These are phyloP conservation scores for Nephrotoma guestfalica DNA, from an alignment of 2,888 invertebrate genomes.

Conservation along the genomic window DNA sequence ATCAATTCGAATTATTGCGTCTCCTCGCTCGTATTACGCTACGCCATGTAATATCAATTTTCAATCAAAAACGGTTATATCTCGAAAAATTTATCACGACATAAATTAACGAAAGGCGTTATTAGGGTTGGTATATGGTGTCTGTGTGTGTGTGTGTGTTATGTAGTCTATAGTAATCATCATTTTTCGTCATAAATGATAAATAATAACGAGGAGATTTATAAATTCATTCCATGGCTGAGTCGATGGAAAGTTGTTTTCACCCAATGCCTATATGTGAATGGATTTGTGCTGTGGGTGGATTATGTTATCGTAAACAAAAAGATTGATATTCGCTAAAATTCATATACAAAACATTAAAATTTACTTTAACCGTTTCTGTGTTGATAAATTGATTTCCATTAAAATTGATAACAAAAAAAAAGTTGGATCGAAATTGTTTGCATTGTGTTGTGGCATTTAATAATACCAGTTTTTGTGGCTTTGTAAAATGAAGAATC, in stretches of 20 bases:
- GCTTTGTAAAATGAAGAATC: no score
- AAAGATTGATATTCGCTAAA: not conserved
- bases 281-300: not conserved
- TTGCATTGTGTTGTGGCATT: no score
- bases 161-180: not conserved
- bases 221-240: not conserved
- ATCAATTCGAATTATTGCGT: no score
- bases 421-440: no score
- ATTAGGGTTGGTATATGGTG: not conserved
- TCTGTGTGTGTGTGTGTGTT: not conserved
- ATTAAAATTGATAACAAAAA: not conserved
- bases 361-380: not conserved
- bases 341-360: not conserved
- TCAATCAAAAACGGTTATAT: not conserved
- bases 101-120: not conserved
- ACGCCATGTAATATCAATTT: not conserved
- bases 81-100: not conserved
- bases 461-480: no score
- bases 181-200: not conserved
- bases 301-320: not conserved
- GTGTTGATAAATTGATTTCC: not conserved
- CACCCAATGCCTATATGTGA: no score
- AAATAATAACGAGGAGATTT: not conserved
- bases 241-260: not conserved
- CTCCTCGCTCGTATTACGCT: not conserved